Percentiles rank a stretch among this genome's conserved stretches.
These are phyloP conservation scores for Poeciliopsis paucimaculata DNA, from an alignment of 2,797 vertebrate genomes.

Conservation along the genomic window DNA sequence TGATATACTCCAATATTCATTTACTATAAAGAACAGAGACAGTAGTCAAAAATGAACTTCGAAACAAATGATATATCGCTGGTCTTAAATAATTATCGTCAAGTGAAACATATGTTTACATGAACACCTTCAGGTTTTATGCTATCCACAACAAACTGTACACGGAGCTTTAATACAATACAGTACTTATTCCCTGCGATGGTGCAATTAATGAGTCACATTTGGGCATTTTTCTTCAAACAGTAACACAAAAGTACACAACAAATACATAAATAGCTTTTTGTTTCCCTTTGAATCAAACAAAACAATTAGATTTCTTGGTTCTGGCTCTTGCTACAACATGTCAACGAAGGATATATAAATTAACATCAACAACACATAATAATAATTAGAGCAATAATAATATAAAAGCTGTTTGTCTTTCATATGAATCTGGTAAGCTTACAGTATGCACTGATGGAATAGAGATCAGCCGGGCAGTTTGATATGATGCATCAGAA, in stretches of 20 bases:
- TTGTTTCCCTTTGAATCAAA: constrained; percentile 80
- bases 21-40: constrained; percentile 30
- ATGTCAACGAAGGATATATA: constrained; percentile 69
- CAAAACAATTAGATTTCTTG: constrained; percentile 71
- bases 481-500: constrained; percentile 35
- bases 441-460: constrained; percentile 74
- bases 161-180: constrained; percentile 67
- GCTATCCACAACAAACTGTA: constrained; percentile 66
- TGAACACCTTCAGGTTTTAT: constrained; percentile 65
- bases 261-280: constrained; percentile 85
- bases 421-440: constrained; percentile 79
- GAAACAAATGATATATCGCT: constrained; percentile 76
- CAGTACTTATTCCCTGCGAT: constrained; percentile 78
- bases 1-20: not conserved
- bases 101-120: constrained; percentile 62
- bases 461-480: constrained; percentile 31
- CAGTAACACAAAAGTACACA: constrained; percentile 74
- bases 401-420: constrained; percentile 73
- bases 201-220: constrained; percentile 73
- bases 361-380: constrained; percentile 80
- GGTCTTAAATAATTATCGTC: constrained; percentile 78
- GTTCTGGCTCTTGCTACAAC: constrained; percentile 77
- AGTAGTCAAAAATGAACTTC: constrained; percentile 40
- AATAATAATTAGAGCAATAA: constrained; percentile 74
- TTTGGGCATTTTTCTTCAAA: constrained; percentile 75